Conservation (phyloP, 2,888 invertebrate species). For the Conus canariensis region DNA sequence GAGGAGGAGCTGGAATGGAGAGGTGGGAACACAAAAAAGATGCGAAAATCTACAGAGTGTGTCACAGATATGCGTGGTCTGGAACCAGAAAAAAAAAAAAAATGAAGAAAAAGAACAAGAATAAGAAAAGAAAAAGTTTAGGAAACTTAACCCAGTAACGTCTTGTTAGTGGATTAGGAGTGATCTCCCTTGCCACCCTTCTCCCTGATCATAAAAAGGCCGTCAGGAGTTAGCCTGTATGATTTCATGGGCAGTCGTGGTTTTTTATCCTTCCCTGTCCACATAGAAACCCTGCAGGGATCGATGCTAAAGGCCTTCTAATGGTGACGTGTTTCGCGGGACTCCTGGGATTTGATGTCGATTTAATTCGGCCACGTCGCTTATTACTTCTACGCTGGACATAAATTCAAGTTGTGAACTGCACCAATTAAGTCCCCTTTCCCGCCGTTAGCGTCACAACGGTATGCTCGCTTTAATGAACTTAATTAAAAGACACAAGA, state of each 20-base stretch:
- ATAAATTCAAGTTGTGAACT: slow-evolving; percentile 19
- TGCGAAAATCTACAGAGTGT: background rate
- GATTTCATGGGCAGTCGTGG: background rate
- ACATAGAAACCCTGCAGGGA: background rate
- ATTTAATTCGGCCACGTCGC: slow-evolving; percentile 14
- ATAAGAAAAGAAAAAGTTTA: background rate
- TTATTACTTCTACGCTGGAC: background rate
- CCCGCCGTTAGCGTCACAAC: too few relatives aligned
- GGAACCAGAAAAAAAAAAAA: background rate
- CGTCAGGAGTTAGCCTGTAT: background rate
- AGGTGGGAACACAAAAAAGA: background rate
- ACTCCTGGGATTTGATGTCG: background rate
- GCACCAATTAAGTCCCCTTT: background rate
- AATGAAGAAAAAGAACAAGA: background rate
- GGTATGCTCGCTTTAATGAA: background rate
- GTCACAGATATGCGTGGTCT: slow-evolving; percentile 1
- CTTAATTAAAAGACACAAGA: background rate
- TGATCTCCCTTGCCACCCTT: slow-evolving; percentile 16
- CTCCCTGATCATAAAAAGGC: slow-evolving; percentile 12
- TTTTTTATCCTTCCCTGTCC: background rate
- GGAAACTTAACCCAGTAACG: slow-evolving; percentile 21
- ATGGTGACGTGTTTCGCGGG: background rate
- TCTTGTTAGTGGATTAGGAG: slow-evolving; percentile 35
- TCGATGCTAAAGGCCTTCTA: background rate
- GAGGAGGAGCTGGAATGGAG: background rate